Base-by-base conservation (phyloP, 2,888 invertebrate genomes). In the Pammene fasciana region DNA sequence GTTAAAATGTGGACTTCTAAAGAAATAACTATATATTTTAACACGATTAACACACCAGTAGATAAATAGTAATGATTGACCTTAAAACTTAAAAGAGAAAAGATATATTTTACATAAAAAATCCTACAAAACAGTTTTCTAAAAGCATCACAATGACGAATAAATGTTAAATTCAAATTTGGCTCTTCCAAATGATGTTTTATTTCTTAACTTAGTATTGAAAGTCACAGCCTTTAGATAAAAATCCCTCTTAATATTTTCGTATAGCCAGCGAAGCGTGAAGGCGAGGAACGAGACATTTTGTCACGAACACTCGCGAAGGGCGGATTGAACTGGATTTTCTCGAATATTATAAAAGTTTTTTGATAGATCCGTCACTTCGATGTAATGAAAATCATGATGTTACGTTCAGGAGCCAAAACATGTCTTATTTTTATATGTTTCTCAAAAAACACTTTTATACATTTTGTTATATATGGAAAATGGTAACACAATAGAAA, bases 231-330 rank as follows among this genome's bases (percentile, higher is more conserved):
- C 65, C 54, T 38, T 65, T 60, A n/a, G 59, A 54, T 54, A 55
- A 60, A 65, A 65, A 70, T 60, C 18, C 65, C 38, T 70, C 38
- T 70, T 60, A 70, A 70, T 70, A 70, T 60, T 65, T 65, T 65
- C 60, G 59, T 70, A 46, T 65, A 10, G 59, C 34, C 59, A 70
- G 46, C 48, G 70, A 43, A 60, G 70, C 65, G 70, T 59, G 70
- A 70, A 70, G 26, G 59, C 54, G 70, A 13, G 59, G 59, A 55
- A 60, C 70, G 65, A 65, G 70, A 65, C 70, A 70, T 70, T 70
- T 70, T 65, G 59, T 70, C 70, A 70, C 70, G 70, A 65, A 70
- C 70, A 60, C 61, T 52, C 52, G 8, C 7, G 54, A 60, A 26
- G 41, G 60, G 38, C 45, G 46, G 55, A 67, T 60, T 60, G 60